A percentile compares a stretch with the other conserved stretches of the same genome.
Evolutionary conservation across 2,797 vertebrate genomes (phyloP).

Genomic region (Eleutherodactylus coqui): DNA sequence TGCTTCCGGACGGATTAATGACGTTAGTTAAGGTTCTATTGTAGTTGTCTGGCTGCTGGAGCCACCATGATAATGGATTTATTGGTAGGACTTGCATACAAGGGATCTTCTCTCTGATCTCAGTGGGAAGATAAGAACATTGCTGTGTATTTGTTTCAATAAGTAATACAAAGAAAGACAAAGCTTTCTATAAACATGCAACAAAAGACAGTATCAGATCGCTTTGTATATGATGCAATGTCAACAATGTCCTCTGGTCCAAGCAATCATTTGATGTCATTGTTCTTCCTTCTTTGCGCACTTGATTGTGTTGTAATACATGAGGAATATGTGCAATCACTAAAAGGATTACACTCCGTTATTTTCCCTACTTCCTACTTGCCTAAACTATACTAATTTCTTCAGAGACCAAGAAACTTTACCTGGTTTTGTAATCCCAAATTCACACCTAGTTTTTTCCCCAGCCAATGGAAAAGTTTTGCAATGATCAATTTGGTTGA

Average conservation of each 20-base stretch:
- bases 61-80: background rate
- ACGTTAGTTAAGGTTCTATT: too few relatives aligned
- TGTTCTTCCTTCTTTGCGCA: background rate
- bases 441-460: background rate
- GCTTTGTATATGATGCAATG: background rate
- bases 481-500: too few relatives aligned
- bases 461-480: background rate
- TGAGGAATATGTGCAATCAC: background rate
- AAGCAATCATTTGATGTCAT: background rate
- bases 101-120: background rate
- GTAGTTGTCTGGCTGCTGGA: background rate
- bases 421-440: background rate
- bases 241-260: background rate
- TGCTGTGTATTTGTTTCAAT: background rate
- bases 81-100: background rate
- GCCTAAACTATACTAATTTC: background rate
- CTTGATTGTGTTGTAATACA: background rate
- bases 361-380: background rate
- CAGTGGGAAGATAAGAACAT: background rate
- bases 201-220: background rate
- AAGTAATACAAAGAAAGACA: background rate
- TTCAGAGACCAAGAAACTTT: background rate
- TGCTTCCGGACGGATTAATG: too few relatives aligned
- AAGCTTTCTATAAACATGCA: constrained; percentile 1
- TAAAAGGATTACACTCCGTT: background rate